Evolutionary conservation across 2,797 vertebrate genomes (phyloP).

Genomic region (Leptatherina wallacei): DNA sequence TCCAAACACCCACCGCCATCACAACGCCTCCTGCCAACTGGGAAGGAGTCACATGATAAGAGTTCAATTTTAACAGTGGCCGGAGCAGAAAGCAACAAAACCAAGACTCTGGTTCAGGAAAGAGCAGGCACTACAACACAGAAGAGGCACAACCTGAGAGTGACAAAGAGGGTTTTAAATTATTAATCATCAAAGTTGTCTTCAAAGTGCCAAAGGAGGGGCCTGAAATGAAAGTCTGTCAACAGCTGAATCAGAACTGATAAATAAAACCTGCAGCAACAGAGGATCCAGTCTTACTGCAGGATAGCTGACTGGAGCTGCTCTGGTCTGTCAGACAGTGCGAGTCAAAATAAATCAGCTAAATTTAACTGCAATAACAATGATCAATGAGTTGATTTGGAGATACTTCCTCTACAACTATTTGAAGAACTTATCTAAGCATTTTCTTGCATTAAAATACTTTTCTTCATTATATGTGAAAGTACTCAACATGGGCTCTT

Average conservation of each 20-base stretch:
- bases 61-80: neutral
- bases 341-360: neutral
- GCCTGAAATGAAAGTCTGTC: slow-evolving; percentile 21
- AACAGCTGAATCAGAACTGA: slow-evolving; percentile 13
- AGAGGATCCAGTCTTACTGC: slow-evolving; percentile 2
- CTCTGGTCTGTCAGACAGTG: neutral
- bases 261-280: slow-evolving; percentile 12
- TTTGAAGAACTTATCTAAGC: neutral
- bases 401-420: neutral
- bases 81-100: neutral
- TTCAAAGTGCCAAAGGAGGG: slow-evolving; percentile 24
- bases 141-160: slow-evolving; percentile 18
- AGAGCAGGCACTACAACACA: neutral
- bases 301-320: neutral
- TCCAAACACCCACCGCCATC: slow-evolving; percentile 96
- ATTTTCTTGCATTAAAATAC: too few relatives aligned
- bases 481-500: neutral
- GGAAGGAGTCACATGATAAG: slow-evolving; percentile 37
- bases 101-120: neutral
- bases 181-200: slow-evolving; percentile 4
- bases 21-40: slow-evolving; percentile 93
- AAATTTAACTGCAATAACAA: too few relatives aligned
- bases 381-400: neutral
- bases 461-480: neutral
- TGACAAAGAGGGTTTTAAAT: slow-evolving; percentile 23